Evolutionary conservation across 2,113 vertebrate genomes (phyloP), one percentile per base, ranked within the genome.

Genomic region (Athene cunicularia): DNA sequence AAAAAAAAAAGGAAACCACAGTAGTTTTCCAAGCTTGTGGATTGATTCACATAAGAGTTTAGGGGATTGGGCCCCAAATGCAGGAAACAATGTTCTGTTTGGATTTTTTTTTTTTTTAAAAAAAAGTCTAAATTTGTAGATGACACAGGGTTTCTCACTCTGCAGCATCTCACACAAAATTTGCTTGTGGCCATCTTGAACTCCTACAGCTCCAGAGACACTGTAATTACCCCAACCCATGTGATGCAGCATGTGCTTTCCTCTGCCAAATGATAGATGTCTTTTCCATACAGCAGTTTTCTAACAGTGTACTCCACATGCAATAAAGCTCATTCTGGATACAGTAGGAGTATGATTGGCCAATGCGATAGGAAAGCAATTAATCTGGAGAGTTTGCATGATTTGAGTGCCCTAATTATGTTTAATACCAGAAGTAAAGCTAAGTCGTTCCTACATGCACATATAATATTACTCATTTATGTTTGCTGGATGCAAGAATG

Each of bases 131-230:
- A 35, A 55, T 95, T 73, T 95, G 70, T 88, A 85, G 32, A 55
- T n/a, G 37, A 32, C 58, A 62, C 3, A 2, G 33, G 9, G 32
- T 23, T 62, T 92, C 88, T 68, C 12, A 1, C 32, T 35, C 43
- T 93, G 55, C 80, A 95, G 66, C 4, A 3, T 73, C 80, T 85
- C 80, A 43, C 70, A 85, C 9, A 16, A 66, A 27, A 94, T 85
- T 73, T 91, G 70, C 43, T 91, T 93, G 86, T 96, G 97, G 74
- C 91, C 91, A 88, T 90, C 80, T 86, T 80, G 93, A 91, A 85
- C 2, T 41, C 86, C 95, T 93, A 49, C 95, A 84, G 64, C 73
- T 91, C 83, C 83, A 80, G 87, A 94, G 73, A 82, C 41, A 11
- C 90, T 94, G 45, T 91, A 95, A 96, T 97, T 96, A 95, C 52